Conservation (phyloP, 2,797 vertebrate species). For the Antennarius maculatus region DNA sequence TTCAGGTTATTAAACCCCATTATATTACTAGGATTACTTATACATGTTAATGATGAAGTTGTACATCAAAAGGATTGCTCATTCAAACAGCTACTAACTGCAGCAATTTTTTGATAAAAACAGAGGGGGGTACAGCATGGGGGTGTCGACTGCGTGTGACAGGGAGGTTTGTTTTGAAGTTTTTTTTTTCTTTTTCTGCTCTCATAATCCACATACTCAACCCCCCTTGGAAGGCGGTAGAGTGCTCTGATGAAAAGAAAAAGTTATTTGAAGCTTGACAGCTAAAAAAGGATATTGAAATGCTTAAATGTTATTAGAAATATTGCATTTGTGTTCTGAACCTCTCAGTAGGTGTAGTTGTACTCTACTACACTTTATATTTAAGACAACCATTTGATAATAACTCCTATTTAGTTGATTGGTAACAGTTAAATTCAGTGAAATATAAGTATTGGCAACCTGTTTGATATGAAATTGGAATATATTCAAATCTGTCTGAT, state of each 20-base stretch:
- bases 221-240: conserved; percentile 50
- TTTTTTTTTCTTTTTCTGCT: conserved; percentile 61
- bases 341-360: too few species aligned
- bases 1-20: conserved; percentile 14
- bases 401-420: too few species aligned
- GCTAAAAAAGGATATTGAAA: conserved; percentile 36
- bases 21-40: conserved; percentile 6
- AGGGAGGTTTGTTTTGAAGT: conserved; percentile 65
- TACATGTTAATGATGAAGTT: conserved; percentile 4
- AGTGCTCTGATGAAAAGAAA: conserved; percentile 33
- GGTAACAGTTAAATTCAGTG: too few species aligned
- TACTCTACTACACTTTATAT: too few species aligned
- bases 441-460: not conserved
- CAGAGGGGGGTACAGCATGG: conserved; percentile 44
- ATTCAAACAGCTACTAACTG: conserved; percentile 29
- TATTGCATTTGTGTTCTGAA: conserved; percentile 3
- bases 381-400: too few species aligned
- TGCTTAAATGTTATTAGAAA: conserved; percentile 42
- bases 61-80: conserved; percentile 2
- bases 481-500: not conserved
- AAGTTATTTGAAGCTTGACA: conserved; percentile 55
- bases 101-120: conserved; percentile 40
- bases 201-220: conserved; percentile 71
- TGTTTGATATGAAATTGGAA: conserved; percentile 5
- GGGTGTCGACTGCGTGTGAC: conserved; percentile 40